Evolutionary conservation across 2,797 vertebrate genomes (phyloP), one percentile per base, ranked within the genome.

Genomic region (Acanthiza pusilla): DNA sequence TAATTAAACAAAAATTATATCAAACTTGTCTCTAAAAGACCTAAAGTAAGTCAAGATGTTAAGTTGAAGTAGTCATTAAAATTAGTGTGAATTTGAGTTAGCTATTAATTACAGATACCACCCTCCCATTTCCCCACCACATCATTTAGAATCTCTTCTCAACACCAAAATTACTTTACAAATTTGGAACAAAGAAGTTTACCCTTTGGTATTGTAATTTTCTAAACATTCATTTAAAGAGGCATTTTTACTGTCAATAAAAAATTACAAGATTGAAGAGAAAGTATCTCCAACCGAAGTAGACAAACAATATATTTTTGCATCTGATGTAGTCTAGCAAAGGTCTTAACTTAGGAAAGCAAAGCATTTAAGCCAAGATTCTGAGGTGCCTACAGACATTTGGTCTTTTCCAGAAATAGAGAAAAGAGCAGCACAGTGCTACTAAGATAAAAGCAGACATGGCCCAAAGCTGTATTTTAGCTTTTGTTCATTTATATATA

Each of bases 61-160:
- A 86, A 72, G 72, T 0, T 43, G 45, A 86, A 79, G n/a, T 60
- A 60, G 20, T 48, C 4, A 62, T 62, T 71, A 42, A 27, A 40
- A 15, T 42, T 45, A 50, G 6, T 62, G 29, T 42, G 14, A 50
- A 34, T 72, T 47, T 86, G 26, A 50, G 12, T 70, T 40, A 67
- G 50, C 30, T 58, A 45, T 29, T 67, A 53, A 40, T 43, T 63
- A 68, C 7, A 79, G 4, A 55, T 1, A 86, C 51, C 12, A 75
- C 13, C 5, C 11, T 27, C 5, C 2, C 9, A 55, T 7, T 10
- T 9, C 26, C 5, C 5, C 8, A 47, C 6, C 11, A 63, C 7
- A 30, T 60, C 27, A 84, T 51, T 72, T 47, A 60, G 54, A 63
- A 21, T 50, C 18, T 47, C 29, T 60, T 86, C 42, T 86, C 19